Base-by-base conservation (phyloP, 1,140 invertebrate genomes). In the Camponotus pennsylvanicus region DNA sequence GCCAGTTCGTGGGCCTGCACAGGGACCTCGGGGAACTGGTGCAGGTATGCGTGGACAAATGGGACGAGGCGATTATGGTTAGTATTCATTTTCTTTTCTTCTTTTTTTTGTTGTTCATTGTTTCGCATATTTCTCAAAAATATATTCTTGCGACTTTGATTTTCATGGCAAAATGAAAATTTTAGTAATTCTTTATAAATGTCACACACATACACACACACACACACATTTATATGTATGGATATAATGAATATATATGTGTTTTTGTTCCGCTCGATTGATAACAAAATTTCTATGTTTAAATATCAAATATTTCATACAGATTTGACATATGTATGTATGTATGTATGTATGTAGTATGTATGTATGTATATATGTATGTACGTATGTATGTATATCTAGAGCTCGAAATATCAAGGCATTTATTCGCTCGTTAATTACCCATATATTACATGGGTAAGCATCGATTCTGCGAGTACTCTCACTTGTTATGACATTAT, bases 31-130 rank as follows among this genome's bases (percentile, higher is more conserved):
- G 71, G 94, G 95, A 55, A 94, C 94, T 71, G 93, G 94, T 90
- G 90, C 95, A 87, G 95, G 96, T 91, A 96, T 97, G 95, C 96
- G 97, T 93, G 97, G 97, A 94, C 97, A 97, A 88, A 97, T 98
- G 96, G 97, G 97, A 91, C 96, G 97, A 92, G 97, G 97, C 91
- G 98, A 98, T 95, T 98, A 98, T 96, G 98, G 98, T 98, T 97
- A 98, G 97, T 97, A 93, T 45, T 63, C n/a, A 63, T 61, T 57
- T 45, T 9, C 8, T 32, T 37, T 52, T n/a, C 71, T 37, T 45
- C 13, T 15, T 18, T 70, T 13, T 42, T 40, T 34, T 82, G 15
- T 45, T 82, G 9, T 15, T 70, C 11, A 37, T 13, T 21, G 27
- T 34, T 61, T 75, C 40, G n/a, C 42, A 15, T 55, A 37, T 49